Evolutionary conservation across 2,797 vertebrate genomes (phyloP), one percentile per base, ranked within the genome.

Genomic region (Poecilia wingei): DNA sequence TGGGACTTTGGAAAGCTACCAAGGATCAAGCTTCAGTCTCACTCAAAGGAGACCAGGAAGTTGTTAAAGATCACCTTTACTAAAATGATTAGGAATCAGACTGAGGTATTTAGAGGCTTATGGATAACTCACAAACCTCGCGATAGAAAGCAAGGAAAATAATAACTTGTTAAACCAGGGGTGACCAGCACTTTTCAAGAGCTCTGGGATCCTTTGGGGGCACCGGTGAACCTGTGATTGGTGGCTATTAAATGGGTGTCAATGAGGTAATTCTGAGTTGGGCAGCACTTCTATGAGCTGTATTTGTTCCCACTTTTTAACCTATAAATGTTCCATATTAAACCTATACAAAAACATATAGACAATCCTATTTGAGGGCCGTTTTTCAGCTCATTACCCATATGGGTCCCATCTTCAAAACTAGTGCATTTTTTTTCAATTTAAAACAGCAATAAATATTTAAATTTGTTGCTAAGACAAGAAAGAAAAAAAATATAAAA

Each of bases 21-120:
- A 76, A 93, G 92, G 93, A 94, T 95, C 93, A 92, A 84, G 89
- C 91, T 92, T 84, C 78, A 88, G 77, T 92, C 71, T 86, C 88
- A 84, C 88, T 89, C 68, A 83, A 85, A 87, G 74, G 47, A 53
- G 78, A 80, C 72, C 41, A 85, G 90, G 89, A 91, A 88, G 89
- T 87, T 86, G 85, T 92, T 91, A 89, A 90, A 91, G 91, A 91
- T 90, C 88, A 88, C 83, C 87, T 86, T 87, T 93, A 87, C 72
- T 92, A 82, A 89, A 91, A 80, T 76, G 87, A 93, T 92, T 91
- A 91, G 76, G 78, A 87, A 75, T 85, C 57, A 84, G 87, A 86
- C 79, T 76, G 82, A 69, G 1, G 33, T 82, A 75, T 92, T 92
- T 84, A 71, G 72, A 80, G 75, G 76, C 31, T 79, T 73, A 68